Base-by-base conservation (phyloP, 2,797 vertebrate species). In the Pteropus rufus region DNA sequence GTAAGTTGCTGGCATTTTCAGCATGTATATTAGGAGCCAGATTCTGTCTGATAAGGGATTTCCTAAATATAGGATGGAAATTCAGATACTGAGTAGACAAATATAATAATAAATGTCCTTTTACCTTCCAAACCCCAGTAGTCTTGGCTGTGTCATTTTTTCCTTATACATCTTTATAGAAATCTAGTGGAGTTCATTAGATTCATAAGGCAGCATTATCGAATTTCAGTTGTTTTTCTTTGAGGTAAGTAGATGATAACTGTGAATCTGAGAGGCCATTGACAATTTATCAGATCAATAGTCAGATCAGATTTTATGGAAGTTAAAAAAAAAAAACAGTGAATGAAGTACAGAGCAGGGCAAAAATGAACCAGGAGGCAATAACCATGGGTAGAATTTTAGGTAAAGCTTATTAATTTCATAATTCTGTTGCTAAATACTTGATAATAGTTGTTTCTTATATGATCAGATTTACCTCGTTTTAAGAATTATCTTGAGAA, bases 171-270 rank as follows among this genome's bases (percentile, higher is more conserved):
- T 86, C 36, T 65, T 70, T 44, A 39, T 12, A 7, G 10, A n/a
- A 41, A 31, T 14, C 10, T 15, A 8, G 0, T 41, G 7, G 9
- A 80, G 19, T 65, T 56, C 34, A 41, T 5, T 73, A 3, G 12
- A 64, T 75, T 87, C 14, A 2, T 8, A 49, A 70, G 8, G 23
- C 7, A 36, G 26, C 3, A 44, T 62, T 60, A 69, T 64, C 34
- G 92, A 56, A 39, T 62, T 92, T 76, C 44, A 80, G 70, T 24
- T 67, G 19, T 60, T 90, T 92, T 90, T 90, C 64, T 93, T 83
- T 67, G 79, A 82, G 5, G 4, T 77, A 60, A 4, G 4, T 46
- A 67, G 31, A 77, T 9, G 26, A 60, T 56, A 92, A n/a, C 11
- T 82, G 60, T n/a, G 34, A 44, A 2, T 56, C 41, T 34, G n/a